These are phyloP conservation scores for Cheirogaleus medius DNA, from an alignment of 2,113 vertebrate genomes.

Conservation along the genomic window DNA sequence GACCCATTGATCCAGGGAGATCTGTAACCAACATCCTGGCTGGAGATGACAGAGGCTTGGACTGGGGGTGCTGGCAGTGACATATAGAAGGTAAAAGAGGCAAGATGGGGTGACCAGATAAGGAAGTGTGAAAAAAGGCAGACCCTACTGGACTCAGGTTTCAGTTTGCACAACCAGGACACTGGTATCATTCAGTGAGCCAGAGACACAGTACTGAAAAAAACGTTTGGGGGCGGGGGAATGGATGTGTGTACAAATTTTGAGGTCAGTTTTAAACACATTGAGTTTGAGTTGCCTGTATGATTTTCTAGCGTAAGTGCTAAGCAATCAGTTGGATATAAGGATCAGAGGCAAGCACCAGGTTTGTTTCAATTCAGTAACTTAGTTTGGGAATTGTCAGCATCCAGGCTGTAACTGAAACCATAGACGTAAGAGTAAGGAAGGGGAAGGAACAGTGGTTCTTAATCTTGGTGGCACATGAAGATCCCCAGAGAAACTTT, in stretches of 20 bases:
- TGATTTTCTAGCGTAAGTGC: neutral
- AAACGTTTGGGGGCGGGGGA: neutral
- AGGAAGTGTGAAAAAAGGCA: neutral
- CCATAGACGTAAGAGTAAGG: neutral
- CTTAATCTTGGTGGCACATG: neutral
- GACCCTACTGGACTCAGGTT: neutral
- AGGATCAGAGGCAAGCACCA: neutral
- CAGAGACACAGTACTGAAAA: neutral
- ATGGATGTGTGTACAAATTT: neutral
- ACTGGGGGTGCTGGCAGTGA: neutral
- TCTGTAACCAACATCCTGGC: neutral
- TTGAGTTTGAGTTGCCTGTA: neutral
- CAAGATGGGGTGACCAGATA: neutral
- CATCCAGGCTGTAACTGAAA: neutral
- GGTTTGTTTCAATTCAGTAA: constrained; percentile 33
- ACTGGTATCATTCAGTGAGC: neutral
- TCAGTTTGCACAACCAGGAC: neutral
- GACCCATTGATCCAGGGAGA: neutral
- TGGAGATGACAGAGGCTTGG: neutral
- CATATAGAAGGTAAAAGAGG: neutral
- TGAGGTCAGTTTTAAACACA: neutral
- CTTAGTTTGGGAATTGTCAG: neutral
- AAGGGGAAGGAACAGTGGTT: neutral
- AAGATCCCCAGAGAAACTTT: neutral
- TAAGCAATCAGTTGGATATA: neutral